Evolutionary conservation across 2,113 vertebrate species (phyloP).

Genomic region (Gallinago paraguaiae): DNA sequence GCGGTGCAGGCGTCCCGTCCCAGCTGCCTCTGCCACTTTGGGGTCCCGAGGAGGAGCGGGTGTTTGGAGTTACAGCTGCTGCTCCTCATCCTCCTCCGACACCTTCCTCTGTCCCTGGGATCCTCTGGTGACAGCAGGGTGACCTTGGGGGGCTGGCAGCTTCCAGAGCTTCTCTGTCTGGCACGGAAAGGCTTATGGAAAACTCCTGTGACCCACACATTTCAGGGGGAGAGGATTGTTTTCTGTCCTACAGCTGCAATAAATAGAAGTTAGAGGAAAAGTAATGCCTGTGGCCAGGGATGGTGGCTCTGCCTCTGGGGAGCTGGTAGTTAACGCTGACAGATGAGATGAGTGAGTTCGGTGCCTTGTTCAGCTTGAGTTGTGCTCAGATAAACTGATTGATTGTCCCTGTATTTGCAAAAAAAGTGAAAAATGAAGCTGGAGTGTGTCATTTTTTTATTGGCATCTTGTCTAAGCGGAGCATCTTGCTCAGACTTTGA

Average conservation of each 20-base stretch:
- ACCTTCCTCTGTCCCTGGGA: not conserved
- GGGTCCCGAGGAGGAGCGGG: not conserved
- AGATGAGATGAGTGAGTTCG: not conserved
- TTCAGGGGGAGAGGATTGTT: not conserved
- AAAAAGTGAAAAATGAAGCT: conserved; percentile 13
- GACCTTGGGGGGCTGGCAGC: conserved; percentile 20
- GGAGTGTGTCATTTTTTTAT: not conserved
- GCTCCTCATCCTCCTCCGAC: conserved; percentile 21
- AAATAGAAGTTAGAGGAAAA: not conserved
- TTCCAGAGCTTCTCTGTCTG: not conserved
- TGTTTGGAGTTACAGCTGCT: conserved; percentile 36
- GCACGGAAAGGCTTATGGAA: not conserved
- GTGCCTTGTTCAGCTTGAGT: conserved; percentile 13
- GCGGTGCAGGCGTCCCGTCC: not conserved
- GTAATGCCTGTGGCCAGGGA: not conserved
- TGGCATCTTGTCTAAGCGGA: conserved; percentile 28
- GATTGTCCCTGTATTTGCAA: conserved; percentile 12
- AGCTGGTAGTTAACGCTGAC: not conserved
- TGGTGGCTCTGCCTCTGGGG: not conserved
- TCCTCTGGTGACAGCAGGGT: not conserved
- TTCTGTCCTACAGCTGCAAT: not conserved
- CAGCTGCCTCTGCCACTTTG: conserved; percentile 4
- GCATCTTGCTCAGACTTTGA: conserved; percentile 19
- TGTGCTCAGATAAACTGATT: conserved; percentile 24
- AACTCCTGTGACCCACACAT: not conserved